phyloP scores from a whole-genome alignment of 2,888 invertebrate species.

The Drosophila niveifrons region DNA sequence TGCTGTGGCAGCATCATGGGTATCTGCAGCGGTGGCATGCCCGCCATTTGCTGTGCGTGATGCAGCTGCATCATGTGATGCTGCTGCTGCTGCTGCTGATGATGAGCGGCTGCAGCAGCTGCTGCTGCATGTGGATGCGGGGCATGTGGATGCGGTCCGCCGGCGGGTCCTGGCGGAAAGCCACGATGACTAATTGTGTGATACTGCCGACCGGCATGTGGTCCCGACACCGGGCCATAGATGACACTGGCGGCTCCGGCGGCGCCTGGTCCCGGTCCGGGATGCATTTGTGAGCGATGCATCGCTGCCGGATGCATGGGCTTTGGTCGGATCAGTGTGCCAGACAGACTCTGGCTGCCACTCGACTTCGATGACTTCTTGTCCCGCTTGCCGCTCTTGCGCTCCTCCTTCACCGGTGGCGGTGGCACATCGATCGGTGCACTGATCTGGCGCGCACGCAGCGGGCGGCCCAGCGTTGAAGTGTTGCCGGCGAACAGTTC shows the following conservation, averaged over 20 bases:
- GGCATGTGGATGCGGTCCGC: conserved; percentile 57
- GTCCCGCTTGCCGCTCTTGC: conserved; percentile 86
- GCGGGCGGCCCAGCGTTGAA: conserved; percentile 88
- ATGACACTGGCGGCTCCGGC: conserved; percentile 83
- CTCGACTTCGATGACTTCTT: conserved; percentile 84
- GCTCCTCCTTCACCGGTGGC: conserved; percentile 91
- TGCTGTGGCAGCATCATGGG: conserved; percentile 87
- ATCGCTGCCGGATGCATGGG: conserved; percentile 84
- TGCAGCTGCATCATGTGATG: conserved; percentile 70
- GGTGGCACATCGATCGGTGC: conserved; percentile 93
- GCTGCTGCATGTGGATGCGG: conserved; percentile 60
- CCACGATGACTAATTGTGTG: conserved; percentile 86
- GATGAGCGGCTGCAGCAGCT: conserved; percentile 34
- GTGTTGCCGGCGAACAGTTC: conserved; percentile 87
- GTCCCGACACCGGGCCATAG: conserved; percentile 85
- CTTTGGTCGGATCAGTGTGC: conserved; percentile 85
- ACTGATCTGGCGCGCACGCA: conserved; percentile 92
- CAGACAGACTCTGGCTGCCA: conserved; percentile 85
- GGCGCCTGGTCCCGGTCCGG: conserved; percentile 43
- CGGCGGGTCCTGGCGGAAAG: conserved; percentile 59
- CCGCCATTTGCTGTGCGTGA: conserved; percentile 69
- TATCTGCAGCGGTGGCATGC: conserved; percentile 84
- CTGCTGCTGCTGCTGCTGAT: conserved; percentile 70
- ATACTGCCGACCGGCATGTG: conserved; percentile 85
- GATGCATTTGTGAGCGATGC: conserved; percentile 75